Evolutionary conservation across 2,113 vertebrate genomes (phyloP).

Genomic region (Mustela nigripes): DNA sequence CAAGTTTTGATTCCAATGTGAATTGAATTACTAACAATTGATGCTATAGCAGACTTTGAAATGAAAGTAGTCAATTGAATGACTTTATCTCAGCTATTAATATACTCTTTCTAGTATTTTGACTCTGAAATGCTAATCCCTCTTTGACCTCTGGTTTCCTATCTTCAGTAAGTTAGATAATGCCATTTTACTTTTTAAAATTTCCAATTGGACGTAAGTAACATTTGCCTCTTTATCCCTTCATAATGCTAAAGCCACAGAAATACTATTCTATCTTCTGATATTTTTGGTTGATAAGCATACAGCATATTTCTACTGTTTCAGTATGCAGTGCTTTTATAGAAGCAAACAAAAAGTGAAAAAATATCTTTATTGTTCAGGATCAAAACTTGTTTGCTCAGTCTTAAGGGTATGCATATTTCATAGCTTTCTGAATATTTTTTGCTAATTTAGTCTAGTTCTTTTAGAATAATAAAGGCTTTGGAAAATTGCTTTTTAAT

Average conservation of each 20-base stretch:
- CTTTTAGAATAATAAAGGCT: neutral
- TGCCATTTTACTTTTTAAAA: conserved; percentile 11
- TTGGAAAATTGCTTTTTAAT: neutral
- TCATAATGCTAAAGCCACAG: neutral
- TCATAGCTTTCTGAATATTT: conserved; percentile 9
- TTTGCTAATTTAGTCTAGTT: conserved; percentile 35
- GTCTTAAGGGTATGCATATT: neutral
- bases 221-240: neutral
- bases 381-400: neutral
- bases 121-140: neutral
- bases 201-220: neutral
- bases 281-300: neutral
- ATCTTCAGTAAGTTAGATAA: conserved; percentile 39
- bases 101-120: conserved; percentile 1
- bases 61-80: neutral
- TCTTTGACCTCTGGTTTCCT: conserved; percentile 17
- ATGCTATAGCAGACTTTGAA: conserved; percentile 15
- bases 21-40: neutral
- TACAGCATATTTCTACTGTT: neutral
- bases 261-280: neutral
- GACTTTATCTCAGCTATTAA: conserved; percentile 39
- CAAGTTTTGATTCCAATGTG: conserved; percentile 31
- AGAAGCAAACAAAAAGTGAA: neutral
- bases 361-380: neutral
- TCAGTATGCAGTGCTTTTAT: neutral